Percentiles rank a stretch among this genome's conserved stretches.
These are phyloP conservation scores for Heliconius cydno DNA, from an alignment of 2,888 invertebrate species.

Conservation along the genomic window DNA sequence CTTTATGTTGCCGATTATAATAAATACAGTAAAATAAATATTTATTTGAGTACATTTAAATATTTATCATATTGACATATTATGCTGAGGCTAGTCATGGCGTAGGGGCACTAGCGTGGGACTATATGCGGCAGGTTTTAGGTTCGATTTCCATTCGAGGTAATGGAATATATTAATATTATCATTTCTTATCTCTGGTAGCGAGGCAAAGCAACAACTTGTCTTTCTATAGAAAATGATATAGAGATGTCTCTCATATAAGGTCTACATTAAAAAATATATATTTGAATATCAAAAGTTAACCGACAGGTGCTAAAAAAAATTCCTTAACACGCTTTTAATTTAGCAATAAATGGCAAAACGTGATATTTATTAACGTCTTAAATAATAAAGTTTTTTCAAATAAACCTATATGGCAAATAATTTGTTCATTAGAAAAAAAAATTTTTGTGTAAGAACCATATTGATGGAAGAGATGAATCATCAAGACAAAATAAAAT, in stretches of 20 bases:
- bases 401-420: background rate
- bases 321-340: background rate
- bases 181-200: too few species aligned
- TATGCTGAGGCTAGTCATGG: too few species aligned
- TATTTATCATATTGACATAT: too few species aligned
- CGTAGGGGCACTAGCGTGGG: too few species aligned
- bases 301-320: slow-evolving; percentile 4
- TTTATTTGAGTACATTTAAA: background rate
- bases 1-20: slow-evolving; percentile 1
- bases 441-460: background rate
- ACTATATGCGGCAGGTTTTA: too few species aligned
- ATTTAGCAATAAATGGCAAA: slow-evolving; percentile 2
- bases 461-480: background rate
- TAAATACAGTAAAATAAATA: background rate
- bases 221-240: background rate
- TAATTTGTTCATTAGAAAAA: background rate
- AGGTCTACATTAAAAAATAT: background rate
- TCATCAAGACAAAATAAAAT: background rate
- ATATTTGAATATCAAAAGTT: slow-evolving; percentile 4
- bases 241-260: too few species aligned
- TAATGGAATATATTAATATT: too few species aligned
- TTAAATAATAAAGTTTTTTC: background rate
- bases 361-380: slow-evolving; percentile 4
- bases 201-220: too few species aligned
- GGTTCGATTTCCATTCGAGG: too few species aligned